phyloP scores from a whole-genome alignment of 2,113 vertebrate genomes.

The Amblyopsis rosae region DNA sequence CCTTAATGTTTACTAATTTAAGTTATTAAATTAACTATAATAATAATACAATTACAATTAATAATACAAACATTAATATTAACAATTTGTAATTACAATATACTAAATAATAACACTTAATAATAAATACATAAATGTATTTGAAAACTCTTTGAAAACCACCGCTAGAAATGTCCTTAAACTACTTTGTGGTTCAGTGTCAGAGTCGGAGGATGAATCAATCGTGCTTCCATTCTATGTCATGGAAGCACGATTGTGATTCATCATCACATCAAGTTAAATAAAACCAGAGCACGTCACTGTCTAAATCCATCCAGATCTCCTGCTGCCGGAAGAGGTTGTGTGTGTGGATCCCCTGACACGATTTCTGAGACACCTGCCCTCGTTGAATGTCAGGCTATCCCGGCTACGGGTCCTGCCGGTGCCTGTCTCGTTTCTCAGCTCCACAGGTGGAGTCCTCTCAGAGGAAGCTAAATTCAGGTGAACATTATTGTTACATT shows the following conservation, averaged over 20 bases:
- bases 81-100: too few relatives aligned
- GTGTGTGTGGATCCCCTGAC: slow-evolving; percentile 48
- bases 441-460: slow-evolving; percentile 20
- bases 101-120: too few relatives aligned
- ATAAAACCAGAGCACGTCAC: neutral
- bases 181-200: neutral
- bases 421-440: slow-evolving; percentile 68
- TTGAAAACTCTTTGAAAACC: too few relatives aligned
- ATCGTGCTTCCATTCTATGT: neutral
- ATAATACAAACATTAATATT: too few relatives aligned
- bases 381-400: slow-evolving; percentile 54
- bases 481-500: slow-evolving; percentile 30
- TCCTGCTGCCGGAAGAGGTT: slow-evolving; percentile 62
- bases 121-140: too few relatives aligned
- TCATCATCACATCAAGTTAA: neutral
- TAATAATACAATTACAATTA: neutral
- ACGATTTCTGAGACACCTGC: slow-evolving; percentile 64
- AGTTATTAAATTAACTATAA: neutral
- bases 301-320: slow-evolving; percentile 47
- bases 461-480: slow-evolving; percentile 61
- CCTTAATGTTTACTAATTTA: neutral
- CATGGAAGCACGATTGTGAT: neutral
- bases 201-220: neutral
- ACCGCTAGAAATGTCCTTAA: neutral
- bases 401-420: slow-evolving; percentile 62